phyloP scores from a whole-genome alignment of 2,113 vertebrate genomes.

The Anarrhichthys ocellatus region DNA sequence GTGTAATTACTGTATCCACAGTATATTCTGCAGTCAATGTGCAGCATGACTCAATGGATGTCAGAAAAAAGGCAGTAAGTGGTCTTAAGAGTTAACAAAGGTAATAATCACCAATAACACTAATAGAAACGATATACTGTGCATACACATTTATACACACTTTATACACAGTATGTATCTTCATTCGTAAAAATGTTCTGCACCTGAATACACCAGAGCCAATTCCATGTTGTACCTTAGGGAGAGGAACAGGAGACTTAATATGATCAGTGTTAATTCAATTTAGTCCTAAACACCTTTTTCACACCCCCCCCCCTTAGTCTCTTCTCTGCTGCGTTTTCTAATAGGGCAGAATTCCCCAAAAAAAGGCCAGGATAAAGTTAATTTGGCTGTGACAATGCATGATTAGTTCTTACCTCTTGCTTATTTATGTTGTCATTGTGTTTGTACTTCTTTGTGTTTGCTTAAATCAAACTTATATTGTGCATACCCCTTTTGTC shows the following conservation, averaged over 20 bases:
- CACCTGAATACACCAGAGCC: too few species aligned
- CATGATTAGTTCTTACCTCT: constrained; percentile 34
- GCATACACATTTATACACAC: too few species aligned
- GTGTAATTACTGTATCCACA: background rate
- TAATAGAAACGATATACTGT: too few species aligned
- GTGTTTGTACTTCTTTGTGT: constrained; percentile 35
- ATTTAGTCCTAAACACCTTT: constrained; percentile 14
- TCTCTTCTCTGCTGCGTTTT: constrained; percentile 47
- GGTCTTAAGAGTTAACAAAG: too few species aligned
- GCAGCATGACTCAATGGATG: background rate
- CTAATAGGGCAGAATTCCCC: constrained; percentile 48
- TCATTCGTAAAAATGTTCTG: too few species aligned
- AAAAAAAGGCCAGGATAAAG: constrained; percentile 40
- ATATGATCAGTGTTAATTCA: constrained; percentile 23
- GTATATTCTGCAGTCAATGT: background rate
- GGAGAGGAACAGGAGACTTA: background rate
- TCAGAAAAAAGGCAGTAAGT: background rate
- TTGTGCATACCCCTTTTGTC: constrained; percentile 1
- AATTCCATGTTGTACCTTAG: background rate
- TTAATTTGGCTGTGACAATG: constrained; percentile 43
- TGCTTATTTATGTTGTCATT: constrained; percentile 10
- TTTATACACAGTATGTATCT: too few species aligned
- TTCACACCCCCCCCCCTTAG: constrained; percentile 13
- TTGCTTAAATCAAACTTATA: constrained; percentile 17
- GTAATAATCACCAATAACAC: background rate